Evolutionary conservation across 2,888 invertebrate species (phyloP).

Genomic region (Agonopterix heracliana): DNA sequence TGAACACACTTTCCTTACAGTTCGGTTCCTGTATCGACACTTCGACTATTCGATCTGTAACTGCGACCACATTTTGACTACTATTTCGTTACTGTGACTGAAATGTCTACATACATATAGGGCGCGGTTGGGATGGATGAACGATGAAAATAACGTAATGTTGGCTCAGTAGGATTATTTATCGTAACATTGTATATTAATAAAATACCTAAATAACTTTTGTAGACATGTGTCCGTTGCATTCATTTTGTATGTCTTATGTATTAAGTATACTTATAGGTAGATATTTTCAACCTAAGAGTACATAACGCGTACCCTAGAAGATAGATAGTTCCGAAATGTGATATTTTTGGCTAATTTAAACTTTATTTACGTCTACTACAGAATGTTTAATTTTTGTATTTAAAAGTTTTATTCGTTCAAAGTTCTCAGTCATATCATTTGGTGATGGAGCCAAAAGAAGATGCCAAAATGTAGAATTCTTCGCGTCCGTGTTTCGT

Average conservation of each 20-base stretch:
- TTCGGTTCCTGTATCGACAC: too few relatives aligned
- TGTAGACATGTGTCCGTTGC: constrained; percentile 30
- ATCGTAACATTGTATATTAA: neutral
- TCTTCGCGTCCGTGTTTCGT: constrained; percentile 46
- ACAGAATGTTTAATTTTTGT: too few relatives aligned
- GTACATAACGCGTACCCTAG: constrained; percentile 42
- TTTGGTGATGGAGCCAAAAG: constrained; percentile 66
- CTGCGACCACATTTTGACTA: neutral
- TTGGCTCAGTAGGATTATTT: constrained; percentile 47
- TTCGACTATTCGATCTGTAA: too few relatives aligned
- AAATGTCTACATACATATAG: too few relatives aligned
- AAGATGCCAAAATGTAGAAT: constrained; percentile 64
- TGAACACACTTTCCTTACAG: too few relatives aligned
- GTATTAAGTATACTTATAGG: constrained; percentile 13
- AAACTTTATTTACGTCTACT: neutral
- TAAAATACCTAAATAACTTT: constrained; percentile 16
- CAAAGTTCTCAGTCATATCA: constrained; percentile 16
- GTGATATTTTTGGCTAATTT: constrained; percentile 51
- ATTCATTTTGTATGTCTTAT: constrained; percentile 32
- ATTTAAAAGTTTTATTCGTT: neutral
- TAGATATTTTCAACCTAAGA: constrained; percentile 19
- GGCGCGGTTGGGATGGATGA: too few relatives aligned
- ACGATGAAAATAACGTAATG: constrained; percentile 7
- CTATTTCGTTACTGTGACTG: too few relatives aligned
- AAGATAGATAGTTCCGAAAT: constrained; percentile 42